Conservation (phyloP, 2,113 vertebrate species). For the Gorsachius goisagi region DNA sequence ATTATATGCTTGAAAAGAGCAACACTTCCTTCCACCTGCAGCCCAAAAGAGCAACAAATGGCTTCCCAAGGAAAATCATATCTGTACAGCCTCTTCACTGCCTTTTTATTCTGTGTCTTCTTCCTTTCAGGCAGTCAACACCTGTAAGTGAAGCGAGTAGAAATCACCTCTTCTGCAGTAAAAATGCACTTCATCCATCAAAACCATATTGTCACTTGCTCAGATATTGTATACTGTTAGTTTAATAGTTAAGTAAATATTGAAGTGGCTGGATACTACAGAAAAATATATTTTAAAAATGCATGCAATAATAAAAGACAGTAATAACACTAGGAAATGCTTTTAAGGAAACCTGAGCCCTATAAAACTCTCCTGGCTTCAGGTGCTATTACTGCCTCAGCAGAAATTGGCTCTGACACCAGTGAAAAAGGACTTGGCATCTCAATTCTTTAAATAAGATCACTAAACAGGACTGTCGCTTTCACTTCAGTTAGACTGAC, state of each 20-base stretch:
- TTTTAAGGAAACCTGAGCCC: not conserved
- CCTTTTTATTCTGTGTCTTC: not conserved
- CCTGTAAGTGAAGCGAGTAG: not conserved
- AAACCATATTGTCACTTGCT: not conserved
- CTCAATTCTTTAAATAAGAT: not conserved
- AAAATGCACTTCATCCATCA: not conserved
- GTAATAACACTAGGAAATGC: not conserved
- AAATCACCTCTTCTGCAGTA: not conserved
- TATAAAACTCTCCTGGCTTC: not conserved
- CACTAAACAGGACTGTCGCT: not conserved
- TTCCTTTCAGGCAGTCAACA: not conserved
- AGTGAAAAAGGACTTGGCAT: not conserved
- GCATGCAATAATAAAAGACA: not conserved
- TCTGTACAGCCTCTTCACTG: not conserved
- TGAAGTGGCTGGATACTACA: not conserved
- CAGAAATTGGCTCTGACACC: not conserved
- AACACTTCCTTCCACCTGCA: not conserved
- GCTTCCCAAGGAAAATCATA: fast-evolving
- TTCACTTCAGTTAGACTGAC: not conserved
- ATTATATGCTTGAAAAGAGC: not conserved
- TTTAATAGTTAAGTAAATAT: not conserved
- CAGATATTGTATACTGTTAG: no score
- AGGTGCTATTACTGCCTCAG: not conserved
- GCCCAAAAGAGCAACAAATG: not conserved
- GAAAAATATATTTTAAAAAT: not conserved